These are phyloP conservation scores for Phrynocephalus guinanensis DNA, from an alignment of 2,797 vertebrate species.

Conservation along the genomic window DNA sequence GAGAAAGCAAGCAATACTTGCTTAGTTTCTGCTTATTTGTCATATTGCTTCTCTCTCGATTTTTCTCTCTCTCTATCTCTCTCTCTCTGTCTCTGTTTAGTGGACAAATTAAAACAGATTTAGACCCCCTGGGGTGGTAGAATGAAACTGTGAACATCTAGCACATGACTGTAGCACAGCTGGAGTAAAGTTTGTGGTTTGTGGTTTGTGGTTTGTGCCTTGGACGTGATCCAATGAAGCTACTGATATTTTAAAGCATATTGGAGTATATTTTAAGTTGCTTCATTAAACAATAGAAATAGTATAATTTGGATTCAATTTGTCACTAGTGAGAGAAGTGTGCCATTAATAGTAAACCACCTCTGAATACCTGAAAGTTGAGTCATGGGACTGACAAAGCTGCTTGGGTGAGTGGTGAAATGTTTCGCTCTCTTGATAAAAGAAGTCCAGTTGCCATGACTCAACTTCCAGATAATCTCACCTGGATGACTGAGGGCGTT, in stretches of 20 bases:
- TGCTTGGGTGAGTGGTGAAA: too few relatives aligned
- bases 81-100: background rate
- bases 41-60: rapidly evolving
- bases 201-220: background rate
- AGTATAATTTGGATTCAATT: background rate
- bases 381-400: too few relatives aligned
- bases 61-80: too few relatives aligned
- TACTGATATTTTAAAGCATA: background rate
- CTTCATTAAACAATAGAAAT: background rate
- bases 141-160: background rate
- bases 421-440: too few relatives aligned
- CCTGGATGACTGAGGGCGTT: too few relatives aligned
- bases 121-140: background rate
- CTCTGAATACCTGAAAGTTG: too few relatives aligned
- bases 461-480: too few relatives aligned
- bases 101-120: rapidly evolving
- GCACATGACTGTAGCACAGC: background rate
- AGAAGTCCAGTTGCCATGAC: too few relatives aligned
- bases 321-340: background rate
- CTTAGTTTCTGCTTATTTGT: background rate
- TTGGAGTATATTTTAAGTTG: background rate
- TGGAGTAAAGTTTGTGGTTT: conserved; percentile 17
- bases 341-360: background rate
- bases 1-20: background rate
- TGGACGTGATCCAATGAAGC: background rate